phyloP scores from a whole-genome alignment of 2,888 invertebrate genomes.

The Sympetrum striolatum region DNA sequence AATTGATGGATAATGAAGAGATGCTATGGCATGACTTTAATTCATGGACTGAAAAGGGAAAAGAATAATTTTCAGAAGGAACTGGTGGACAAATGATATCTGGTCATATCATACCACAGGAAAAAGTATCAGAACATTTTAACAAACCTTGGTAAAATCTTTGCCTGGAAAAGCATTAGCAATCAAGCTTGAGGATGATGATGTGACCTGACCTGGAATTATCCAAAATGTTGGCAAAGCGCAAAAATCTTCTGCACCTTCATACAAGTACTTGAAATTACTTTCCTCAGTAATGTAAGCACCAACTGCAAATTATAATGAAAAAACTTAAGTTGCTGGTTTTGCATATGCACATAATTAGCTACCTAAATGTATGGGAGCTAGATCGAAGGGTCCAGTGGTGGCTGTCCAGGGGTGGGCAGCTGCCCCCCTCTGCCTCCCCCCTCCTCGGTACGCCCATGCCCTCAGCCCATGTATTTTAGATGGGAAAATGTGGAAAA shows the following conservation, averaged over 20 bases:
- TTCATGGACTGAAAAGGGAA: no score
- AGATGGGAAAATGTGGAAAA: no score
- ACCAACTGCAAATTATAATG: constrained; percentile 67
- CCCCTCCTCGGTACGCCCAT: no score
- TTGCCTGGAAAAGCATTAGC: constrained; percentile 70
- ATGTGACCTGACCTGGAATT: constrained; percentile 72
- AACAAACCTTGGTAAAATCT: constrained; percentile 70
- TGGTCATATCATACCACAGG: no score
- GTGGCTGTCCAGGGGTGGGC: no score
- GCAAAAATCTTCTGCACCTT: constrained; percentile 82
- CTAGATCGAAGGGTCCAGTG: no score
- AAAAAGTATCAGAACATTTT: neutral
- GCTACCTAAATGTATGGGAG: no score
- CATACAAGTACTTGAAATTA: constrained; percentile 77
- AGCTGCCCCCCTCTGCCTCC: no score
- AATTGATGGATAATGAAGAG: no score
- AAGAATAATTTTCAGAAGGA: neutral
- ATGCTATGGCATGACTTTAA: no score
- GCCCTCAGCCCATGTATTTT: no score
- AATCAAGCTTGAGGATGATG: constrained; percentile 66
- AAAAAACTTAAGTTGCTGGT: constrained; percentile 19
- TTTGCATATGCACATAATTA: no score
- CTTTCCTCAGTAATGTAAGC: constrained; percentile 61
- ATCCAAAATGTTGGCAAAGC: constrained; percentile 87
- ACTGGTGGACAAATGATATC: neutral